A percentile compares a stretch with the other conserved stretches of the same genome.
phyloP scores from a whole-genome alignment of 2,113 vertebrate species.

The Gambusia holbrooki region DNA sequence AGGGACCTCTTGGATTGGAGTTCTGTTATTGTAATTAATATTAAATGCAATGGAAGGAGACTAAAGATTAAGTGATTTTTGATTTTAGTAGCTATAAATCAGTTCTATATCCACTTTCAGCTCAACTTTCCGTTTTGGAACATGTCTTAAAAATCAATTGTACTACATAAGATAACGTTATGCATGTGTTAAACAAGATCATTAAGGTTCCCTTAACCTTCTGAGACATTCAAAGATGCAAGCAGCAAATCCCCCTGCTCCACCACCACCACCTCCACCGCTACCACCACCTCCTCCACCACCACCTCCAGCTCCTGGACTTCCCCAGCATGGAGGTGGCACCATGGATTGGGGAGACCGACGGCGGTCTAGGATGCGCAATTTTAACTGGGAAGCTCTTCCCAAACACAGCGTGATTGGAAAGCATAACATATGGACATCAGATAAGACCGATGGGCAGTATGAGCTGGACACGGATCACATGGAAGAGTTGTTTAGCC shows the following conservation, averaged over 20 bases:
- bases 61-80: background rate
- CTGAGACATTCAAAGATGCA: conserved; percentile 65
- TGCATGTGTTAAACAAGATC: conserved; percentile 4
- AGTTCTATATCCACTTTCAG: background rate
- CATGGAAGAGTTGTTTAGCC: conserved; percentile 86
- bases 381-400: conserved; percentile 85
- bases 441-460: conserved; percentile 58
- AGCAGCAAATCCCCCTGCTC: conserved; percentile 44
- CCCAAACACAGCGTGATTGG: conserved; percentile 79
- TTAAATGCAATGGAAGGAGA: background rate
- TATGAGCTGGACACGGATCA: conserved; percentile 80
- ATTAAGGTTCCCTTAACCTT: conserved; percentile 16
- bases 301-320: conserved; percentile 49
- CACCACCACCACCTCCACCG: conserved; percentile 28
- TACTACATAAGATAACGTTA: background rate
- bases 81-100: background rate
- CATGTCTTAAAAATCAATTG: background rate
- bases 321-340: conserved; percentile 28
- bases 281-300: conserved; percentile 42
- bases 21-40: background rate
- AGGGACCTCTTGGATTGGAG: background rate
- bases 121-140: background rate
- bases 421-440: conserved; percentile 84
- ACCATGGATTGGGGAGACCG: background rate
- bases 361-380: conserved; percentile 77